phyloP scores from a whole-genome alignment of 1,140 invertebrate species.

The Bradynema listronoti region DNA sequence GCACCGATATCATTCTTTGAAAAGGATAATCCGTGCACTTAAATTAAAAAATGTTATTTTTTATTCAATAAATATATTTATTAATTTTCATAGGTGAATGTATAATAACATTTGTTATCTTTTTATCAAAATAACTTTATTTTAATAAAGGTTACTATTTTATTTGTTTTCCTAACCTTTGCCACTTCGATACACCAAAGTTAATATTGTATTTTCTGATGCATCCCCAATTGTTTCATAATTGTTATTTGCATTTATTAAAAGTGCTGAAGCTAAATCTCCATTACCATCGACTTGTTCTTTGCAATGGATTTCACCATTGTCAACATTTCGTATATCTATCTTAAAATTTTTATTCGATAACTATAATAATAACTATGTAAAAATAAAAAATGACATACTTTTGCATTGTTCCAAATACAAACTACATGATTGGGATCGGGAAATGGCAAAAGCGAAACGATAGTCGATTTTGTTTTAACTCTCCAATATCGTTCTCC shows the following conservation, averaged over 20 bases:
- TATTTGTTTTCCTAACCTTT: too few species aligned
- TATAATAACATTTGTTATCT: too few species aligned
- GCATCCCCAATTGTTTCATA: too few species aligned
- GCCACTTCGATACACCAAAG: too few species aligned
- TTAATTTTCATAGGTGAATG: too few species aligned
- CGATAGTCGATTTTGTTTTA: conserved; percentile 41
- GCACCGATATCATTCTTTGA: conserved; percentile 12
- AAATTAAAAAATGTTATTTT: too few species aligned
- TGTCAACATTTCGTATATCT: conserved; percentile 27
- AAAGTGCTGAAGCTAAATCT: too few species aligned
- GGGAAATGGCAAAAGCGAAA: conserved; percentile 33
- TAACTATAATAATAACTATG: conserved; percentile 9
- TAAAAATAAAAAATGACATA: conserved; percentile 10
- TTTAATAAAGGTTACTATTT: too few species aligned
- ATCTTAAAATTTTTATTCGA: conserved; percentile 27
- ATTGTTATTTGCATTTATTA: too few species aligned
- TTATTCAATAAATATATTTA: too few species aligned
- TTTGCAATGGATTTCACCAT: conserved; percentile 39
- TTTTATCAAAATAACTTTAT: too few species aligned
- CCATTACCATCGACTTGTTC: conserved; percentile 38
- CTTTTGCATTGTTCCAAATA: conserved; percentile 45
- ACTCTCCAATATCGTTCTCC: conserved; percentile 41
- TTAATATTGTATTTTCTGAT: too few species aligned
- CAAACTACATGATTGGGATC: conserved; percentile 20
- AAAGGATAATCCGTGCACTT: conserved; percentile 34